These are phyloP conservation scores for Dryomyza anilis DNA, from an alignment of 2,888 invertebrate genomes.

Conservation along the genomic window DNA sequence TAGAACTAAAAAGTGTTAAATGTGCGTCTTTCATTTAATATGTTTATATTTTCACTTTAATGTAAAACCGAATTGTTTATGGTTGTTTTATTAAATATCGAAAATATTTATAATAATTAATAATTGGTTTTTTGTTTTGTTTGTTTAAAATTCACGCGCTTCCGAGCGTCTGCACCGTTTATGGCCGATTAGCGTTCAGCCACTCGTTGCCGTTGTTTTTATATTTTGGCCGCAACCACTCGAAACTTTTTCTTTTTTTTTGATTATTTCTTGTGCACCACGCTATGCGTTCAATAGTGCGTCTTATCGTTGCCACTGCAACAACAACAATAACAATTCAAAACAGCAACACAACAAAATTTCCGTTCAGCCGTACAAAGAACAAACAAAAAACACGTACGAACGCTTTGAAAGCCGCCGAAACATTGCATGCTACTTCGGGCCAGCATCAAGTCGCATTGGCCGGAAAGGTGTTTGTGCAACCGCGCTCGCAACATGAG, in stretches of 20 bases:
- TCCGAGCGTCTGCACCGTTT: not conserved
- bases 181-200: not conserved
- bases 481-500: not conserved
- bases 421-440: not conserved
- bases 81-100: too few relatives aligned
- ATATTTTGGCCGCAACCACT: not conserved
- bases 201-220: slow-evolving; percentile 1
- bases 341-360: not conserved
- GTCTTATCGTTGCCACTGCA: not conserved
- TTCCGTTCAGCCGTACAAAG: not conserved
- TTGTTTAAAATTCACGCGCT: not conserved
- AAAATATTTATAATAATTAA: too few relatives aligned
- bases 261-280: too few relatives aligned
- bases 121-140: not conserved
- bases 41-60: too few relatives aligned
- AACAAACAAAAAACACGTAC: not conserved
- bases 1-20: too few relatives aligned
- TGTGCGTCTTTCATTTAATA: too few relatives aligned
- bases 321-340: not conserved
- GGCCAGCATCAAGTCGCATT: not conserved
- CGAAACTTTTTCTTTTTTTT: not conserved
- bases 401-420: not conserved
- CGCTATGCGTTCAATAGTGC: not conserved
- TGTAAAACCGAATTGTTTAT: too few relatives aligned
- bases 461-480: not conserved